Evolutionary conservation across 2,113 vertebrate genomes (phyloP), one percentile per base, ranked within the genome.

Genomic region (Lamprologus tigripictilis): DNA sequence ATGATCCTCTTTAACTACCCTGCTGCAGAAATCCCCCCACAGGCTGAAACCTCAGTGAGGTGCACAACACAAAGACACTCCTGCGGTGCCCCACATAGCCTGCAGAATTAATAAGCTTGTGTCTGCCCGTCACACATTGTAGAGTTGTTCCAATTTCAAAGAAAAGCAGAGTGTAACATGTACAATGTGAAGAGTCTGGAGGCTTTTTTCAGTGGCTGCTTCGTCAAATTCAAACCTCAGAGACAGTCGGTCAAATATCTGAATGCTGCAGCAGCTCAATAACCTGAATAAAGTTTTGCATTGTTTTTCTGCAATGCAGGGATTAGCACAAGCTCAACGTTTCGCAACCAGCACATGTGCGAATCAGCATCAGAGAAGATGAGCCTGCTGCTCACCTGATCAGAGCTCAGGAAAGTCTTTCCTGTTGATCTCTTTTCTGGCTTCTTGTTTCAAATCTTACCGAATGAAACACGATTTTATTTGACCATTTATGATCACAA

Each of bases 131-230:
- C 92, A 89, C 89, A 86, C 73, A 37, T 19, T 33, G 66, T 54
- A 53, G 53, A 53, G 80, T 35, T 89, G 85, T 35, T 89, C 82
- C 87, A 66, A 82, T 86, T 88, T 91, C 85, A 91, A 84, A 89
- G 85, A 83, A 53, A 86, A 91, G 76, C 88, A 28, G 26, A 80
- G 66, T 90, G 86, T 83, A 84, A 68, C 58, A 85, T 63, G 81
- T 90, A 47, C 76, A 68, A 80, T 17, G 57, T 84, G 73, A 81
- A 66, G 78, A 37, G 76, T 78, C 88, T 88, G 21, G 49, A 19
- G 86, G 86, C 83, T 49, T 82, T 91, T 92, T 76, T 88, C 85
- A 84, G 10, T 3, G 51, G 57, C 86, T 17, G 83, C 89, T 82
- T 86, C 68, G 28, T 88, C 54, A 90, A 57, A 84, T 63, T 80